Evolutionary conservation across 37 sponge, comb jelly and placozoan genomes (phyloP).

Genomic region (Crambe crambe): DNA sequence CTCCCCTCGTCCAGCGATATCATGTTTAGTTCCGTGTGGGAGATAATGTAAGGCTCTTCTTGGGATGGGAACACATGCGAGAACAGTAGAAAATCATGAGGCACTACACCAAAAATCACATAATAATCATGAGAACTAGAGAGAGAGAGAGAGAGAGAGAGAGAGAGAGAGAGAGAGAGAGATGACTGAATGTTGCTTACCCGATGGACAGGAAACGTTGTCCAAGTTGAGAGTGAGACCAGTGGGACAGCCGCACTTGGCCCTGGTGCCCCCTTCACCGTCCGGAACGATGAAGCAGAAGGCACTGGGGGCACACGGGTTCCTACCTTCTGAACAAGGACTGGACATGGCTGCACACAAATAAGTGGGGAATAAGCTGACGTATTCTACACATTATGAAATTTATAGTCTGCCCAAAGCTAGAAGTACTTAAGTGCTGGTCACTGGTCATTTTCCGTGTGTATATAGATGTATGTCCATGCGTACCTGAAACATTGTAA

Average conservation of each 20-base stretch:
- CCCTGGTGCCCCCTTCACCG: not conserved
- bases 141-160: not conserved
- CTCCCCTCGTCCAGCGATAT: not conserved
- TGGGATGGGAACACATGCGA: not conserved
- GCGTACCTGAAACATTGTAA: not conserved
- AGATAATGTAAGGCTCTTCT: not conserved
- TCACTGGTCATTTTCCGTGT: not conserved
- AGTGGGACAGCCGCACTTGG: slow-evolving; percentile 47
- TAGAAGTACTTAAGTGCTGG: too few species aligned
- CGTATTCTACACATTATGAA: too few species aligned
- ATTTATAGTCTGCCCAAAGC: too few species aligned
- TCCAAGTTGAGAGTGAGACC: slow-evolving; percentile 13
- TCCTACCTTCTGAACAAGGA: slow-evolving; percentile 14
- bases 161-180: not conserved
- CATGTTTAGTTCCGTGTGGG: not conserved
- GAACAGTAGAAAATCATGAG: not conserved
- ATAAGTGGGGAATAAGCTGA: too few species aligned
- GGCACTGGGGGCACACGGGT: slow-evolving; percentile 15
- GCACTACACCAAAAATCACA: not conserved
- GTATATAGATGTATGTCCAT: not conserved
- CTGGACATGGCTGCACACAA: not conserved
- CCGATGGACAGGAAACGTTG: slow-evolving; percentile 4
- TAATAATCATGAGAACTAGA: too few species aligned
- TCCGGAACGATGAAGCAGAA: slow-evolving; percentile 51
- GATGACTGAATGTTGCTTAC: slow-evolving; percentile 10